Evolutionary conservation across 1,140 invertebrate species (phyloP).

Genomic region (Eurosta solidaginis): DNA sequence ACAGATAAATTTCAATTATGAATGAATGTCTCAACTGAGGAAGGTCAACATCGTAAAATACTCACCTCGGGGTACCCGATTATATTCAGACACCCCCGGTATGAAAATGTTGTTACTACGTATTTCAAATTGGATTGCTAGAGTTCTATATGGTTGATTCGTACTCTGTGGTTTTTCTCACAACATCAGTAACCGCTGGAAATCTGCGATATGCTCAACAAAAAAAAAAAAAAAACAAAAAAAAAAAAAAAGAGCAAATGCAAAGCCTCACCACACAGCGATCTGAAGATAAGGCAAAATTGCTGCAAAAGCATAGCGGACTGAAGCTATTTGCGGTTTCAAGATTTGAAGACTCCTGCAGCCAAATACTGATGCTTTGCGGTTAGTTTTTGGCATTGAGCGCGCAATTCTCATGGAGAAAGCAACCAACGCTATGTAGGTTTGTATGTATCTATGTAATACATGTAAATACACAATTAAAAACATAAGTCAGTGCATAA

Average conservation of each 20-base stretch:
- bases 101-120: not conserved
- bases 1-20: too few relatives aligned
- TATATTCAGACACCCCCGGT: too few relatives aligned
- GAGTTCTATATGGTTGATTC: not conserved
- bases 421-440: too few relatives aligned
- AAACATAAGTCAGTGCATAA: too few relatives aligned
- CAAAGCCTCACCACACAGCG: not conserved
- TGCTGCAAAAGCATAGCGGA: not conserved
- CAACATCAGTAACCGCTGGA: constrained; percentile 1
- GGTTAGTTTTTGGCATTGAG: not conserved
- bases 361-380: not conserved
- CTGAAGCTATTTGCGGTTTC: not conserved
- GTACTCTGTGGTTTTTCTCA: not conserved
- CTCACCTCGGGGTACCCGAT: too few relatives aligned
- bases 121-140: constrained; percentile 13
- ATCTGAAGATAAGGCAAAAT: not conserved
- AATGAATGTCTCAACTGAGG: too few relatives aligned
- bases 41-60: too few relatives aligned
- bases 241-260: not conserved
- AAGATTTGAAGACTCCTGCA: not conserved
- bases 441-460: too few relatives aligned
- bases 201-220: constrained; percentile 18
- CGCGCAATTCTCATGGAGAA: too few relatives aligned
- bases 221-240: not conserved
- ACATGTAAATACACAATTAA: too few relatives aligned